Base-by-base conservation (phyloP, 1,140 invertebrate species). In the Limonius californicus region DNA sequence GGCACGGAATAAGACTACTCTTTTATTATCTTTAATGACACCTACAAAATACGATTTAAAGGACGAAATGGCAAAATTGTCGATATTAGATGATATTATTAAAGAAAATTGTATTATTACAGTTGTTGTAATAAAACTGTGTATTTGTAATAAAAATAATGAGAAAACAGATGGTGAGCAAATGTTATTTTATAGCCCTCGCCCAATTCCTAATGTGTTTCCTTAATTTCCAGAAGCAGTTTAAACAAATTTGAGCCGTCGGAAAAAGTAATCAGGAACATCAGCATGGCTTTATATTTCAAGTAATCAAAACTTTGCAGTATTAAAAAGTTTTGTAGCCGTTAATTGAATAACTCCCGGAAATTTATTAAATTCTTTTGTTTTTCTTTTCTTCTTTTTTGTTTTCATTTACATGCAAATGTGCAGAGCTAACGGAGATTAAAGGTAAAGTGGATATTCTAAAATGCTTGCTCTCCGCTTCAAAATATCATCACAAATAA, bases 101-200 rank as follows among this genome's bases (percentile, higher is more conserved):
- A 45, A 45, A 45, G 16, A 45, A 27, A 27, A 27, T 27, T 27
- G 23, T 27, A 27, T 27, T 45, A 45, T 45, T 45, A 45, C 42
- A 61, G 21, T 53, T 61, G 59, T 61, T 61, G 59, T 54, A 54
- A 54, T 61, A 61, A 27, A 61, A 61, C 50, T 61, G 59, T 61
- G 59, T 61, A 53, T 61, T 61, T 61, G 59, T 61, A 61, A 61
- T 61, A 61, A 61, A 61, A 47, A 54, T 47, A 61, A 19, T 27
- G 23, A 27, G 23, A 27, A 27, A 27, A 9, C 23, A 27, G 23
- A 27, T 27, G 23, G 23, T 27, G 2, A 16, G 8, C 3, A 54
- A 19, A 54, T n/a, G 4, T 45, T 45, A 45, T 45, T 45, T 45
- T n/a, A 45, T 9, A 27, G 9, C 23, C 23, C 23, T 9, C 9